Evolutionary conservation across 2,797 vertebrate species (phyloP), one percentile per base, ranked within the genome.

Genomic region (Pseudopleuronectes americanus): DNA sequence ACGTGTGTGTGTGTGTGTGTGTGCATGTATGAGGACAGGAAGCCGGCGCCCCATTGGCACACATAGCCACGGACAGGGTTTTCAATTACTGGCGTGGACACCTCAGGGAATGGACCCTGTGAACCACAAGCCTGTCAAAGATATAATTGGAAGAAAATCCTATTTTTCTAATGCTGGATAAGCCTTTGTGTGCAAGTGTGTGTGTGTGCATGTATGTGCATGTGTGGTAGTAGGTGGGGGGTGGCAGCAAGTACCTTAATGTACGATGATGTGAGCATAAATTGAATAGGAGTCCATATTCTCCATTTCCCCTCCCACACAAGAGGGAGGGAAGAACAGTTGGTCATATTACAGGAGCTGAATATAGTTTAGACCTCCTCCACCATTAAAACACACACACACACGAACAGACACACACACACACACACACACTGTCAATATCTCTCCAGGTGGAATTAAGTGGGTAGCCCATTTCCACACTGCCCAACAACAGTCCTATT

Each of bases 381-480:
- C 89, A 75, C 68, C 59, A 65, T 56, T 24, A 64, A 6, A 45
- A 61, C 63, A 64, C 48, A 56, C 14, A 63, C 71, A 65, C 64
- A 63, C 57, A 38, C 48, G 59, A 63, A 57, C 58, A 56, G 64
- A 47, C 68, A 71, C 53, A 59, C 69, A 70, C 36, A 56, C 71
- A 60, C 49, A 60, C 61, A 59, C 59, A 59, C 76, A 55, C 31
- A 63, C 68, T 80, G 80, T 84, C 86, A 77, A 79, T 85, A 87
- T 84, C 80, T 63, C 84, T 89, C 81, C 89, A 85, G 86, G 85
- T 91, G 71, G 80, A 90, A 88, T 87, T 84, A 87, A 85, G 85
- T 91, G 83, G 85, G 80, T 48, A 80, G 85, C 62, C 72, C 55
- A 79, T 87, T 89, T 87, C 79, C 80, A 79, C 75, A 60, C 80